Conservation (phyloP, 2,888 invertebrate species). For the Balanococcus diminutus region DNA sequence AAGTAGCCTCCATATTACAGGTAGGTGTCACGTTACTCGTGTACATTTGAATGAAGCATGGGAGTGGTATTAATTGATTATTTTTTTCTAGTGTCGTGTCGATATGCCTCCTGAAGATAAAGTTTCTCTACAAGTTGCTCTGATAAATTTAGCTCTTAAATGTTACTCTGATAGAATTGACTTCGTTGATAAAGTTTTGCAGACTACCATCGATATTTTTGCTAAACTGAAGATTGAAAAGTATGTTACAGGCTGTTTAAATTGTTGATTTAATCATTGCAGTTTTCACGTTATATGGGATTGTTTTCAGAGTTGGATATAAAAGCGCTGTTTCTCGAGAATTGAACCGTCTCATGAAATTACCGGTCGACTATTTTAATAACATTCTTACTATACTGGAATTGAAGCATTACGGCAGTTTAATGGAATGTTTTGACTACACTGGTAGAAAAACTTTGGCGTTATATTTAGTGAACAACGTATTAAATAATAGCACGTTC, state of each 20-base stretch:
- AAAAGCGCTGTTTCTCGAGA: slow-evolving; percentile 89
- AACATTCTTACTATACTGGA: slow-evolving; percentile 86
- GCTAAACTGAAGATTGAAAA: slow-evolving; percentile 82
- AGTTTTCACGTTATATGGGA: background rate
- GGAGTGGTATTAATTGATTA: background rate
- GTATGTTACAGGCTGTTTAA: slow-evolving; percentile 66
- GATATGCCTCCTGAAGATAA: slow-evolving; percentile 97
- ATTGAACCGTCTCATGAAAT: slow-evolving; percentile 87
- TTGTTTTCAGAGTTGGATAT: slow-evolving; percentile 70
- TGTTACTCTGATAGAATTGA: slow-evolving; percentile 94
- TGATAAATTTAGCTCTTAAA: slow-evolving; percentile 92
- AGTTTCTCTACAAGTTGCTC: slow-evolving; percentile 90
- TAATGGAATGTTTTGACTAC: slow-evolving; percentile 87
- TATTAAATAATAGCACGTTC: slow-evolving; percentile 85
- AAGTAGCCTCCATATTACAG: slow-evolving; percentile 94
- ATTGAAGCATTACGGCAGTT: slow-evolving; percentile 83
- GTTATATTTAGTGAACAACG: slow-evolving; percentile 86
- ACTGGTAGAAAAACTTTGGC: slow-evolving; percentile 82
- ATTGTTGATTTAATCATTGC: background rate
- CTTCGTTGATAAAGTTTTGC: slow-evolving; percentile 93
- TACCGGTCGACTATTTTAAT: slow-evolving; percentile 94
- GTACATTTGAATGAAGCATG: background rate
- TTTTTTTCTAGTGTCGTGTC: slow-evolving; percentile 74
- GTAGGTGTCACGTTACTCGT: slow-evolving; percentile 62
- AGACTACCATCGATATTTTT: slow-evolving; percentile 89